Conservation (phyloP, 2,113 vertebrate genomes). For the Ictidomys tridecemlineatus region DNA sequence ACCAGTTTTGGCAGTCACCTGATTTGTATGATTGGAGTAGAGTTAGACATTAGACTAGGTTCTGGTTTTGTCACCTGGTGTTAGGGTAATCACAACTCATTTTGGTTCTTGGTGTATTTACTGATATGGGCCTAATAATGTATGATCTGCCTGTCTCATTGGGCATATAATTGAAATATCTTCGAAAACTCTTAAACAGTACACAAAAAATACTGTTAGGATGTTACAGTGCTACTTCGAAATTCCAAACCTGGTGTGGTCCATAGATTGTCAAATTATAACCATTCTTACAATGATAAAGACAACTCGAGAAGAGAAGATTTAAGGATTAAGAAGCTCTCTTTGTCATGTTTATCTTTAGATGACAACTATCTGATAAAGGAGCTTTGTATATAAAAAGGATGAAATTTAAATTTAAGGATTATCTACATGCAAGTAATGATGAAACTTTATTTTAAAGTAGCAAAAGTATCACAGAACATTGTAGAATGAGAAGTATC, state of each 20-base stretch:
- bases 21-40: not conserved
- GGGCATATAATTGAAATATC: not conserved
- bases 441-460: conserved; percentile 26
- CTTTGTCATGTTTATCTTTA: not conserved
- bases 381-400: not conserved
- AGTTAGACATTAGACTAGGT: not conserved
- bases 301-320: not conserved
- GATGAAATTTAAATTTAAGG: conserved; percentile 18
- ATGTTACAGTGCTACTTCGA: not conserved
- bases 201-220: not conserved
- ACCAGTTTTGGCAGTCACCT: not conserved
- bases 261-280: not conserved
- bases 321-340: not conserved
- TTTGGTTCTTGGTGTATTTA: not conserved
- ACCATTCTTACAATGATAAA: conserved; percentile 8
- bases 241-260: not conserved
- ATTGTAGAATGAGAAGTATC: not conserved
- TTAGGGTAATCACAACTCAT: not conserved
- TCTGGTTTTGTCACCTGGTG: not conserved
- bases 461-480: not conserved
- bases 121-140: not conserved
- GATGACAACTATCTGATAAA: not conserved
- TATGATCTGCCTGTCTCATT: not conserved
- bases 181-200: conserved; percentile 23
- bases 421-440: not conserved